Conservation (phyloP, 1,140 invertebrate genomes). For the Carposina sasakii region DNA sequence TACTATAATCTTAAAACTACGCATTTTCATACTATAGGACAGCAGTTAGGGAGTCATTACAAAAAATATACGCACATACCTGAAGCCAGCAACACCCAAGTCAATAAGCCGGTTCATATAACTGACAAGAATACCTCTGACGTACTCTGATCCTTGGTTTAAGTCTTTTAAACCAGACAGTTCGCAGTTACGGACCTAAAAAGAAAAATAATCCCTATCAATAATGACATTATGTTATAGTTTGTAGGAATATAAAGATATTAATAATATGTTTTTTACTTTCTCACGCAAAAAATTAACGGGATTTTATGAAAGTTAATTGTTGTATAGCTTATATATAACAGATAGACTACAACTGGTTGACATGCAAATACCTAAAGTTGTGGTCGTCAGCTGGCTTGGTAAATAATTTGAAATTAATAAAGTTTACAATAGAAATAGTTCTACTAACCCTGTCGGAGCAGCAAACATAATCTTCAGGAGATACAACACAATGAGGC, state of each 20-base stretch:
- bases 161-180: constrained; percentile 79
- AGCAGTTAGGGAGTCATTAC: not conserved
- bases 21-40: no score
- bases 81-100: constrained; percentile 82
- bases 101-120: constrained; percentile 78
- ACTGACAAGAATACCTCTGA: constrained; percentile 75
- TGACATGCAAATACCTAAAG: no score
- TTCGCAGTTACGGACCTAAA: constrained; percentile 78
- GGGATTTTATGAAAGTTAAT: no score
- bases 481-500: constrained; percentile 48
- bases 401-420: no score
- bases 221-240: not conserved
- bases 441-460: constrained; percentile 7
- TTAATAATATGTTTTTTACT: not conserved
- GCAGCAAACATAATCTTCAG: constrained; percentile 32
- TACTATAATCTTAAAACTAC: no score
- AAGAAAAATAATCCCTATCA: not conserved
- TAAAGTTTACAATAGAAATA: no score
- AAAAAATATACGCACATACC: constrained; percentile 30
- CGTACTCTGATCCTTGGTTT: constrained; percentile 73
- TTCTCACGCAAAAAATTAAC: no score
- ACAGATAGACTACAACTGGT: no score
- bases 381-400: no score
- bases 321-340: no score
- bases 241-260: not conserved